Evolutionary conservation across 30 jellyfish, hydroid and myxozoan genomes (phyloP).

Genomic region (Aurelia aurita): DNA sequence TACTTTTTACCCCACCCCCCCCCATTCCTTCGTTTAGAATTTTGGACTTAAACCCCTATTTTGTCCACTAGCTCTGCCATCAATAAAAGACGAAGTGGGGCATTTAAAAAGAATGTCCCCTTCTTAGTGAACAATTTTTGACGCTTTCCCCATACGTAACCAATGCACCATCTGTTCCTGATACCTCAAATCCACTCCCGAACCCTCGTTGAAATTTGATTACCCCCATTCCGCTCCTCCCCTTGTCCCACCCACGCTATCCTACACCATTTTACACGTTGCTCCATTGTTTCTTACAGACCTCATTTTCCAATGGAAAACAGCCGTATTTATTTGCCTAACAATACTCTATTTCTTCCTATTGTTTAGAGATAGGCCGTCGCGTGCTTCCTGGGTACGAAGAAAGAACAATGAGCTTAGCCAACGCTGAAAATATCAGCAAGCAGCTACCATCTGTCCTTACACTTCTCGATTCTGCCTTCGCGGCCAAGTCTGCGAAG

Average conservation of each 20-base stretch:
- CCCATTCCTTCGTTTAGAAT: no score
- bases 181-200: no score
- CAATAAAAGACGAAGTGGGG: no score
- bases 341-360: constrained; percentile 44
- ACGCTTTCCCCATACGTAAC: no score
- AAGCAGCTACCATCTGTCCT: constrained; percentile 85
- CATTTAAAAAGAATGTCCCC: no score
- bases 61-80: no score
- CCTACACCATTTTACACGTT: neutral
- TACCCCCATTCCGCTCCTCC: no score
- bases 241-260: neutral
- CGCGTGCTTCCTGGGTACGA: constrained; percentile 87
- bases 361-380: constrained; percentile 56
- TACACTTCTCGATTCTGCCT: constrained; percentile 77
- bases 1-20: no score
- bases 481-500: constrained; percentile 63
- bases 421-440: constrained; percentile 73
- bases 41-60: no score
- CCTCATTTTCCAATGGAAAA: constrained; percentile 53
- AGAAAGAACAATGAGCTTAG: constrained; percentile 77
- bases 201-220: no score
- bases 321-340: constrained; percentile 42
- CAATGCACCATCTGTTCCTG: no score
- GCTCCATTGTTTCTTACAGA: constrained; percentile 12
- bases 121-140: no score